Evolutionary conservation across 1,140 invertebrate species (phyloP), one percentile per base, ranked within the genome.

Genomic region (Bombyx mandarina): DNA sequence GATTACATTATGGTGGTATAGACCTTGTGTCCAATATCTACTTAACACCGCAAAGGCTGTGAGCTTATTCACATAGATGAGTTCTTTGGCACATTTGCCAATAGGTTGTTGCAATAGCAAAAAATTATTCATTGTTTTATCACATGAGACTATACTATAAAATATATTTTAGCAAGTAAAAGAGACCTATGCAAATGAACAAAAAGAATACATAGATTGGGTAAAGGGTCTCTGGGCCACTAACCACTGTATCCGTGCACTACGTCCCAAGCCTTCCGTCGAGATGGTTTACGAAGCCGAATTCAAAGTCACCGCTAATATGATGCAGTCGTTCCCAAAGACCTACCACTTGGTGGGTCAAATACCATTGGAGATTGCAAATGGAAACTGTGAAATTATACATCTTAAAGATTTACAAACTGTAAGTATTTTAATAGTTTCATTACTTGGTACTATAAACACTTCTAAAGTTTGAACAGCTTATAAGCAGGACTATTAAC

Each of bases 181-280:
- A 71, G 65, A 64, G 12, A 50, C 51, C 54, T 86, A 84, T 63
- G 60, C 66, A 51, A 66, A 74, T 18, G 82, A 86, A 60, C 78
- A 84, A 61, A 71, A 79, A 61, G 82, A 82, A 56, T 86, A 65
- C 47, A 64, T 63, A 57, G 73, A 78, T 48, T 86, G 82, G 82
- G 81, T 79, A 5, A 79, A 78, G 60, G 56, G 56, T 0, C 52
- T 73, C 0, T 86, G 82, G 82, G 64, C 64, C 0, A 77, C 44
- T 1, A 61, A 50, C 7, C 75, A 86, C 10, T 82, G 77, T 50
- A 65, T 75, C 4, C 61, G 77, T 45, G 79, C 79, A 0, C 54
- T 86, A 35, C 56, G 77, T 6, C 81, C 81, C 0, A 82, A 83
- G 26, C 79, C 79, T 0, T 54, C 57, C 0, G 57, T 83, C 2